Percentiles rank a stretch among this genome's conserved stretches.
Conservation (phyloP, 2,113 vertebrate species). For the Oenanthe melanoleuca region DNA sequence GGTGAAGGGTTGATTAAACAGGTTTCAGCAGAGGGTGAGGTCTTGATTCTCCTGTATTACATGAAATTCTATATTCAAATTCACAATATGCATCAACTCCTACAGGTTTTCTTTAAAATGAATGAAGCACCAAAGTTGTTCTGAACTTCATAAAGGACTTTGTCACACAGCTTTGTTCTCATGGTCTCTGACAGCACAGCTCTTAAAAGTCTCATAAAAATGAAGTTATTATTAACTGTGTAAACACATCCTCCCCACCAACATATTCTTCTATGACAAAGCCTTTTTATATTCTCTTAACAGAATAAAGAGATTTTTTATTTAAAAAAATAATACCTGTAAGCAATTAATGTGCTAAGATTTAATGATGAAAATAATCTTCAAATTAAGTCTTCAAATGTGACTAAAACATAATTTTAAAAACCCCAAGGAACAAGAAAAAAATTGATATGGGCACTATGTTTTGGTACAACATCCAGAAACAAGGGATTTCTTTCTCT, state of each 20-base stretch:
- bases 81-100: slow-evolving; percentile 4
- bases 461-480: neutral
- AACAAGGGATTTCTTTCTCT: neutral
- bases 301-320: neutral
- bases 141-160: neutral
- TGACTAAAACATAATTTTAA: neutral
- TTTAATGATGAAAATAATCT: neutral
- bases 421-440: neutral
- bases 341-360: neutral
- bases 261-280: neutral
- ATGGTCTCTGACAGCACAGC: neutral
- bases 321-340: neutral
- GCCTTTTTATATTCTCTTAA: neutral
- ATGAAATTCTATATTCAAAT: slow-evolving; percentile 15
- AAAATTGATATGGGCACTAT: neutral
- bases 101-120: neutral
- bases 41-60: neutral
- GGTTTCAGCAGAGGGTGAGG: slow-evolving; percentile 6
- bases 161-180: neutral
- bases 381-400: neutral
- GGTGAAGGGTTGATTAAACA: neutral
- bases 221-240: neutral
- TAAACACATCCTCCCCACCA: neutral
- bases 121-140: neutral
- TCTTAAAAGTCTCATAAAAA: neutral